Base-by-base conservation (phyloP, 1,140 invertebrate species). In the Caerostris darwini region DNA sequence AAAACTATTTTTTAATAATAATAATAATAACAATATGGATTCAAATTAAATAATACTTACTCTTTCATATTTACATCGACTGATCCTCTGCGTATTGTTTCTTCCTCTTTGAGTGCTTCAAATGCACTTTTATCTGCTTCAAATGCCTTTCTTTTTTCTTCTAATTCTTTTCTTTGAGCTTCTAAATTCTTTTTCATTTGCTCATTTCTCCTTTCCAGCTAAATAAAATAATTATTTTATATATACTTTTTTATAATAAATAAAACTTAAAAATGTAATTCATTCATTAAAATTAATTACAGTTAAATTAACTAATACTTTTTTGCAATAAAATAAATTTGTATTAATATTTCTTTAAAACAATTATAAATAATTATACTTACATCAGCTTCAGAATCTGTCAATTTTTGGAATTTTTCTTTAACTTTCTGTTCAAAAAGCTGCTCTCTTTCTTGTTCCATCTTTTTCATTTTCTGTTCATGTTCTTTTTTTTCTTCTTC, bases 401-500 rank as follows among this genome's bases (percentile, higher is more conserved):
- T 98, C 81, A 99, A 96, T 96, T 99, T 99, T 95, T 98, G 98
- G 95, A 98, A 98, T 96, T 99, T 99, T 95, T 99, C 98, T 95
- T 98, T 97, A 3, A 99, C 98, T 96, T 98, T 98, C 97, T 97
- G 97, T 95, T 98, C 97, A 96, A 98, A 98, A 17, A 99, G 98
- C 96, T 99, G 98, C 96, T 99, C 98, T 98, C 99, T 99, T 96
- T 99, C 99, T 86, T 97, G 97, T 96, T 99, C 98, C 98, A 99
- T 99, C 96, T 99, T 99, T 96, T 98, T 98, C 97, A 99, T 99
- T 96, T 99, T 99, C 69, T 97, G 97, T 95, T 99, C 98, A 95
- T 99, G 99, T 95, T 99, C 99, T 91, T 98, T 97, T 96, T 99
- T 99, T 96, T 99, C 99, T 96, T 99, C 99, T 96, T 99, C 99